Percentiles rank a stretch among this genome's conserved stretches.
Evolutionary conservation across 2,888 invertebrate species (phyloP).

Genomic region (Parochlus steinenii): DNA sequence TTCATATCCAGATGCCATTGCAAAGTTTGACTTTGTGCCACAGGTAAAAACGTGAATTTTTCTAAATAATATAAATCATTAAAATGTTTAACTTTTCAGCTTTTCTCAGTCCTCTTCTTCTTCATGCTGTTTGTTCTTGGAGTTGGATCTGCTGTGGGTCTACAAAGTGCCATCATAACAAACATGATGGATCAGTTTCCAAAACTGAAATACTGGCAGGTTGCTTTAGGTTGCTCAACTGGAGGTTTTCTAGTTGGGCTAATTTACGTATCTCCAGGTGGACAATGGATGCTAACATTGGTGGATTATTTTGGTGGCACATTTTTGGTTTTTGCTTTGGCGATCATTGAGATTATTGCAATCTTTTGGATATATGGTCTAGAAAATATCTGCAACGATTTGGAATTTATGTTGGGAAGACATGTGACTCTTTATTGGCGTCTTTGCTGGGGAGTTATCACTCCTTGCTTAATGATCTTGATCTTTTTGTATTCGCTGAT

Average conservation of each 20-base stretch:
- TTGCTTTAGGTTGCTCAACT: constrained; percentile 37
- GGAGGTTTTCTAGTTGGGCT: constrained; percentile 46
- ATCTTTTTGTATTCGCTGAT: constrained; percentile 53
- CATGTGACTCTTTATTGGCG: constrained; percentile 56
- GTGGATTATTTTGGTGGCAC: constrained; percentile 44
- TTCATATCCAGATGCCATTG: constrained; percentile 69
- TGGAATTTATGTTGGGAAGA: constrained; percentile 59
- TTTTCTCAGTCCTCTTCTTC: constrained; percentile 68
- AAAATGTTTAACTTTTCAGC: constrained; percentile 28
- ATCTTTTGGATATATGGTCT: constrained; percentile 44
- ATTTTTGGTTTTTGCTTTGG: constrained; percentile 39
- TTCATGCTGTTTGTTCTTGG: constrained; percentile 67
- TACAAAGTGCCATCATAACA: constrained; percentile 49
- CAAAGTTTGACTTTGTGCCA: constrained; percentile 53
- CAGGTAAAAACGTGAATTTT: no score
- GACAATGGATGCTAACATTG: constrained; percentile 39
- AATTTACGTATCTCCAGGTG: constrained; percentile 57
- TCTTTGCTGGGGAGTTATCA: constrained; percentile 55
- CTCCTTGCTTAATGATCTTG: constrained; percentile 46
- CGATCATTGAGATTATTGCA: constrained; percentile 37
- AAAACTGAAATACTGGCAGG: constrained; percentile 37
- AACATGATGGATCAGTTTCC: constrained; percentile 52
- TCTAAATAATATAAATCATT: neutral
- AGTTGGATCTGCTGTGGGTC: constrained; percentile 55
- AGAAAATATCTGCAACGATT: constrained; percentile 45